phyloP scores from a whole-genome alignment of 2,113 vertebrate species.

The Bagarius yarrelli region DNA sequence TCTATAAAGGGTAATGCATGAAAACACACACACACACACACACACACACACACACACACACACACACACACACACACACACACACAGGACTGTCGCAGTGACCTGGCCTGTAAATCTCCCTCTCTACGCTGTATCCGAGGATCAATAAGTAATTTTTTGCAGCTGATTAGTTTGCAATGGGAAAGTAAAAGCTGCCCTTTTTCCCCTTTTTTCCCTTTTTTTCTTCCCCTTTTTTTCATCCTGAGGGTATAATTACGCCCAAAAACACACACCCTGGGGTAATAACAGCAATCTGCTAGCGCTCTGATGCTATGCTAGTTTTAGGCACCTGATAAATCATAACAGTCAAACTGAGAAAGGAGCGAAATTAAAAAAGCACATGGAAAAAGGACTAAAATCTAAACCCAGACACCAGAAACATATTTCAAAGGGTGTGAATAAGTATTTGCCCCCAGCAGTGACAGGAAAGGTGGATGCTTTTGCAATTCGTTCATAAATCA shows the following conservation, averaged over 20 bases:
- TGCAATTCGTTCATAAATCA: no score
- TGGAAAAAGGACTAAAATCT: not conserved
- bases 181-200: slow-evolving; percentile 75
- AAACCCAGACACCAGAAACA: not conserved
- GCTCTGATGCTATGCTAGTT: slow-evolving; percentile 49
- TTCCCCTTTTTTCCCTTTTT: no score
- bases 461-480: no score
- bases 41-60: slow-evolving; percentile 4
- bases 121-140: slow-evolving; percentile 64
- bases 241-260: slow-evolving; percentile 91
- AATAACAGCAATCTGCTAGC: slow-evolving; percentile 63
- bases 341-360: not conserved
- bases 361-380: not conserved
- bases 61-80: slow-evolving; percentile 21
- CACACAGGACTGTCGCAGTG: slow-evolving; percentile 71
- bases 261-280: slow-evolving; percentile 78
- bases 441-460: no score
- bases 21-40: not conserved
- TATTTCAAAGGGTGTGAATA: no score
- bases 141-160: slow-evolving; percentile 99
- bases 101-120: slow-evolving; percentile 78
- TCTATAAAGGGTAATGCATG: slow-evolving; percentile 41
- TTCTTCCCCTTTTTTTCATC: slow-evolving; percentile 72
- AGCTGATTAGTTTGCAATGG: slow-evolving; percentile 94
- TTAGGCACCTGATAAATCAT: slow-evolving; percentile 14